phyloP scores from a whole-genome alignment of 2,113 vertebrate species.

The Setophaga kirtlandii region DNA sequence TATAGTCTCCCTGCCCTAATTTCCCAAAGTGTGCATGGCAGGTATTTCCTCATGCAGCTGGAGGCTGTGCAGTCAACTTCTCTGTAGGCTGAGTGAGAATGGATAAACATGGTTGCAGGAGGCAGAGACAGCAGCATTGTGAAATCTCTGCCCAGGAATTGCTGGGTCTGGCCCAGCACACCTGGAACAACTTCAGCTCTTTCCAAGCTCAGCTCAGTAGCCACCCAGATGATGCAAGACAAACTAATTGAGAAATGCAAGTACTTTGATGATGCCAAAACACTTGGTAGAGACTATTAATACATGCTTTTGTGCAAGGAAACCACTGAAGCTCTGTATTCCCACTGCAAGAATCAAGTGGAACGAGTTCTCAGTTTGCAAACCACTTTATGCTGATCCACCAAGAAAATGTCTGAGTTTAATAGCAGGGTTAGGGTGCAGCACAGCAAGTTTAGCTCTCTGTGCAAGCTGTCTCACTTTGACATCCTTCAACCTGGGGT shows the following conservation, averaged over 20 bases:
- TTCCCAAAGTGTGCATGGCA: rapidly evolving
- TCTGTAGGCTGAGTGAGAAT: not conserved
- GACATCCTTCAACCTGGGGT: not conserved
- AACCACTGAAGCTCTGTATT: not conserved
- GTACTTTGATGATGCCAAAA: not conserved
- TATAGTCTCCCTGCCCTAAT: not conserved
- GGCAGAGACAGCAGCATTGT: not conserved
- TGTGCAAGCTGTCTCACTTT: not conserved
- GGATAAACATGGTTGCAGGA: not conserved
- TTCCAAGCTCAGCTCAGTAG: not conserved
- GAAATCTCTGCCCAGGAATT: not conserved
- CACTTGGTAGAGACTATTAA: not conserved
- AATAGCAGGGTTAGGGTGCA: not conserved
- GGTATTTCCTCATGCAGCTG: not conserved
- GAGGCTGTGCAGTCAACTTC: not conserved
- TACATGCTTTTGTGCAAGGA: not conserved
- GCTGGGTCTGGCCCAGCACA: not conserved
- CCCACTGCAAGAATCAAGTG: not conserved
- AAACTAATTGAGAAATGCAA: not conserved
- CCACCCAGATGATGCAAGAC: not conserved
- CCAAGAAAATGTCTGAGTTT: not conserved
- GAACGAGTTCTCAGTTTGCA: not conserved
- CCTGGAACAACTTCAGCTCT: not conserved
- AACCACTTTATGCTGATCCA: not conserved
- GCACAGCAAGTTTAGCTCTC: not conserved